Evolutionary conservation across 2,113 vertebrate genomes (phyloP), one percentile per base, ranked within the genome.

Genomic region (Ciconia maguari): DNA sequence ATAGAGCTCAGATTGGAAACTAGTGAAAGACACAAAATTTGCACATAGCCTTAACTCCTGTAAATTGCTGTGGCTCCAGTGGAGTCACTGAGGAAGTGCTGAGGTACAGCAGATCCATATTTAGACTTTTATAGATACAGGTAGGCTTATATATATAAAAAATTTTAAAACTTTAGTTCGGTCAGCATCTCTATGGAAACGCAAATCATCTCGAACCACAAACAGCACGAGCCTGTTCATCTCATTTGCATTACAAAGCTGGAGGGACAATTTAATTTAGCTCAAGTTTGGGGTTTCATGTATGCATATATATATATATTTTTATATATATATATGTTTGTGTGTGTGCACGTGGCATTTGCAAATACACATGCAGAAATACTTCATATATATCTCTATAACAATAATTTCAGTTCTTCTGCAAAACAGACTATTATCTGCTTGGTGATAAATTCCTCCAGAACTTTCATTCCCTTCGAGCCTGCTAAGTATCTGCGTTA

Each of bases 131-230:
- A 76, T 88, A 91, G 85, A 87, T 95, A 91, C 27, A 79, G 85
- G 65, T 83, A 89, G 61, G 68, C 32, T 69, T 95, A 89, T 74
- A 75, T 86, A 68, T 92, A 92, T 72, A 89, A 55, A 90, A 96
- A 79, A 78, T 24, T 80, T 80, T 1, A 89, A 84, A 92, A 90
- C 83, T 91, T 93, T 62, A 70, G 41, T 96, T 90, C 95, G 91
- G 74, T 91, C 85, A 62, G 65, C 51, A 96, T 97, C 91, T 96
- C 95, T 97, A 92, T 96, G 94, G 96, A 97, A 97, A 97, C 94
- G 1, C 94, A 97, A 93, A 88, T 97, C 77, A 65, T 91, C 82
- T 96, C 1, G 3, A 97, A 92, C 85, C 84, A 60, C 52, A 87
- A 85, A 95, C 91, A 95, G 80, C 93, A 61, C 78, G 90, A 95